Conservation (phyloP, 1,140 invertebrate species). For the Gonioctena quinquepunctata region DNA sequence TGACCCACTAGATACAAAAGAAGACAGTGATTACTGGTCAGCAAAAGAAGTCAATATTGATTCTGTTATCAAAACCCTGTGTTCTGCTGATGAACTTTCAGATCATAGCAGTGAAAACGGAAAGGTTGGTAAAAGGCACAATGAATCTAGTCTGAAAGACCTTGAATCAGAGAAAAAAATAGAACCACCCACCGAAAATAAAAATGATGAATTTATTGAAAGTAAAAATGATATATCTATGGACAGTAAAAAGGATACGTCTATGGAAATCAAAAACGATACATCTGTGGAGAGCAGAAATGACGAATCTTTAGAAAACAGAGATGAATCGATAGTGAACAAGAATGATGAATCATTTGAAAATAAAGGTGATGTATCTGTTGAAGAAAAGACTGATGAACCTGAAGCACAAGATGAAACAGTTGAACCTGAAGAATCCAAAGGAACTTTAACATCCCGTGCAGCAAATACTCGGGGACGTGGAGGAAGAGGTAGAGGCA, state of each 20-base stretch:
- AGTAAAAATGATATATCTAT: constrained; percentile 9
- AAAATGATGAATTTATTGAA: constrained; percentile 8
- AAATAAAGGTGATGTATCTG: background rate
- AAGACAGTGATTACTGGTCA: constrained; percentile 76
- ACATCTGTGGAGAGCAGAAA: background rate
- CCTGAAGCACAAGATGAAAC: constrained; percentile 32
- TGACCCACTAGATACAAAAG: constrained; percentile 62
- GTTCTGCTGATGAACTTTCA: constrained; percentile 57
- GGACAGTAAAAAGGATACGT: background rate
- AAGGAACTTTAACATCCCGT: constrained; percentile 37
- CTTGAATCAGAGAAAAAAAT: background rate
- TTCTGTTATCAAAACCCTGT: constrained; percentile 74
- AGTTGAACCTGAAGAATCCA: constrained; percentile 38
- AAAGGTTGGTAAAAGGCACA: too few species aligned
- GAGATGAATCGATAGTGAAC: background rate
- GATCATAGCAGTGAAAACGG: constrained; percentile 56
- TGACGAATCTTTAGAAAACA: background rate
- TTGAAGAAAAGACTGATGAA: constrained; percentile 11
- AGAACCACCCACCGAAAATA: background rate
- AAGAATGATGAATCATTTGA: background rate
- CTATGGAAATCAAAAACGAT: background rate
- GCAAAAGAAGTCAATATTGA: constrained; percentile 78
- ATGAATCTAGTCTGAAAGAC: constrained; percentile 38
- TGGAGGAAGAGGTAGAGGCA: constrained; percentile 59
- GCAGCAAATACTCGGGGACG: constrained; percentile 57